Conservation (phyloP, 2,113 vertebrate genomes). For the Corapipo altera region DNA sequence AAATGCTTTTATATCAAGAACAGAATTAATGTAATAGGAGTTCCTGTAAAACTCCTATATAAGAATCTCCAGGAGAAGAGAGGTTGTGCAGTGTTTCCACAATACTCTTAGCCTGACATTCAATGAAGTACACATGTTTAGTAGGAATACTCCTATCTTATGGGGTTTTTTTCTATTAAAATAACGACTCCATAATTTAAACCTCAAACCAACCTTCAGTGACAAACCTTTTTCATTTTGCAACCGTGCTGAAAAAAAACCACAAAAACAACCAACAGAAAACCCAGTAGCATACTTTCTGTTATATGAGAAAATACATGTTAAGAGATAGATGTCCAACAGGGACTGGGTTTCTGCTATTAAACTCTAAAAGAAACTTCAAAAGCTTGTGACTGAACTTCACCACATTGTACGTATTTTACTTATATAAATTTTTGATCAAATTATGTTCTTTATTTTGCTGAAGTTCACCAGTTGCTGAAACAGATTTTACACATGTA, state of each 20-base stretch:
- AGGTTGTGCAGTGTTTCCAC: neutral
- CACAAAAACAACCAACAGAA: neutral
- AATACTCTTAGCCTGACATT: neutral
- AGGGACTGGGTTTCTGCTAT: neutral
- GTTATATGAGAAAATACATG: neutral
- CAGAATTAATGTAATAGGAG: neutral
- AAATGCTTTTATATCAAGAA: neutral
- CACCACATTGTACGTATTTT: neutral
- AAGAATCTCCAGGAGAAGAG: neutral
- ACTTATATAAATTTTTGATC: neutral
- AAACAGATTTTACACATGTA: neutral
- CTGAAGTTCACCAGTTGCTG: neutral
- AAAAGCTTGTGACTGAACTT: neutral
- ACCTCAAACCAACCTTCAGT: neutral
- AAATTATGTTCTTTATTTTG: neutral
- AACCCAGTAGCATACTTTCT: neutral
- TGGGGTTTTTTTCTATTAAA: rapidly evolving
- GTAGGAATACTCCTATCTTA: neutral
- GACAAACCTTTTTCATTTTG: neutral
- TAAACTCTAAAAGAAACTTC: neutral
- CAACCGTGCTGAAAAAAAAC: neutral
- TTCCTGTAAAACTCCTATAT: neutral
- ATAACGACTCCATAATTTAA: neutral
- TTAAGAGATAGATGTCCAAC: neutral
- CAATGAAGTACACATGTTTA: neutral